Conservation (phyloP, 2,888 invertebrate species). For the Phalera bucephala region DNA sequence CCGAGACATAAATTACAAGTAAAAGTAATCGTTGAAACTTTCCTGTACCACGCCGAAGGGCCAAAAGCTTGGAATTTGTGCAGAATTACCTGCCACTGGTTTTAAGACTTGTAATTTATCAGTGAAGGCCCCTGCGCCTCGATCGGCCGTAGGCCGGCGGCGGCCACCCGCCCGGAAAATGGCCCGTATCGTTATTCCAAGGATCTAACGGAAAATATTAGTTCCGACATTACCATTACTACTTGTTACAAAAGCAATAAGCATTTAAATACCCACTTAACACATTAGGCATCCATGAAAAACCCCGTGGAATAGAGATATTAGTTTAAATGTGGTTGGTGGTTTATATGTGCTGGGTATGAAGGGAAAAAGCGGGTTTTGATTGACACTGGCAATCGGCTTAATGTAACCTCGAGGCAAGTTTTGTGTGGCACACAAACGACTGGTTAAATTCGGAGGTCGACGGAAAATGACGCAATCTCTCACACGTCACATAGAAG, state of each 20-base stretch:
- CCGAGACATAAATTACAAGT: constrained; percentile 74
- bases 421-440: constrained; percentile 75
- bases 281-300: constrained; percentile 35
- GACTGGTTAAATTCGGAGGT: constrained; percentile 80
- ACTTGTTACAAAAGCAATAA: constrained; percentile 45
- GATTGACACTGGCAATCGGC: constrained; percentile 81
- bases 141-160: constrained; percentile 53
- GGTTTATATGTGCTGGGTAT: constrained; percentile 53
- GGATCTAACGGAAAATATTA: constrained; percentile 46
- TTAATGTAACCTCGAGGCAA: constrained; percentile 81
- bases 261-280: constrained; percentile 36
- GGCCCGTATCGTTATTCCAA: constrained; percentile 55
- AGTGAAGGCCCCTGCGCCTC: constrained; percentile 61
- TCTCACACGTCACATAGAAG: constrained; percentile 77
- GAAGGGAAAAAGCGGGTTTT: constrained; percentile 74
- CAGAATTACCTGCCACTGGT: constrained; percentile 85
- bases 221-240: constrained; percentile 37
- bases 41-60: constrained; percentile 62
- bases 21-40: constrained; percentile 80
- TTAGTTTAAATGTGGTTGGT: constrained; percentile 51
- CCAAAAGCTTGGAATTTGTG: constrained; percentile 68
- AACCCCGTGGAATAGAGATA: constrained; percentile 40
- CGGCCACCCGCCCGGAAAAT: constrained; percentile 61
- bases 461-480: constrained; percentile 80
- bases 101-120: constrained; percentile 85